These are phyloP conservation scores for Prosapia bicincta DNA, from an alignment of 2,888 invertebrate species.

Conservation along the genomic window DNA sequence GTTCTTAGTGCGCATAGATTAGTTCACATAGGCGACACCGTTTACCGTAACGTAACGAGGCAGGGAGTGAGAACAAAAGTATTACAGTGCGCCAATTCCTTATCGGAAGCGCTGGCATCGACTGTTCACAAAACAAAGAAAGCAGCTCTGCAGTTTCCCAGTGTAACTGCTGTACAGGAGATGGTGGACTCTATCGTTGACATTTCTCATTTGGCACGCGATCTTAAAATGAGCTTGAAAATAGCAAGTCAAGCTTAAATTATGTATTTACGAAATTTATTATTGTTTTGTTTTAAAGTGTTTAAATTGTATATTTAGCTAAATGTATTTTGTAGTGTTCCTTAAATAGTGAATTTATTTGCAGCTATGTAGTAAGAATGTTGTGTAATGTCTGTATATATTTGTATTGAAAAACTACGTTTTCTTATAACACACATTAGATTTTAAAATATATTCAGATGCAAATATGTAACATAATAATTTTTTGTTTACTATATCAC, in stretches of 20 bases:
- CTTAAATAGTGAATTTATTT: neutral
- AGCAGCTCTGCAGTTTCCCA: conserved; percentile 89
- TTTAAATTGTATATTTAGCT: no score
- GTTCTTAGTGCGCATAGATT: conserved; percentile 91
- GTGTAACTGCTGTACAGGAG: conserved; percentile 83
- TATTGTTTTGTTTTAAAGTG: neutral
- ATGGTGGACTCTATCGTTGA: conserved; percentile 91
- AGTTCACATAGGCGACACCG: conserved; percentile 91
- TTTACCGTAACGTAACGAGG: conserved; percentile 78
- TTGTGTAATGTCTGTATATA: neutral
- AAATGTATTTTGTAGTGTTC: neutral
- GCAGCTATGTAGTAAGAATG: neutral
- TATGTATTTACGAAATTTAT: neutral
- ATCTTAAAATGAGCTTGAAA: conserved; percentile 26
- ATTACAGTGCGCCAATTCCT: conserved; percentile 69
- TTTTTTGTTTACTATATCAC: no score
- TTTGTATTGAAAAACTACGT: neutral
- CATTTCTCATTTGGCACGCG: conserved; percentile 71
- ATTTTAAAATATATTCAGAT: no score
- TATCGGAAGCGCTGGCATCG: conserved; percentile 76
- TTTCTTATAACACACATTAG: neutral
- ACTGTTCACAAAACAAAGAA: conserved; percentile 86
- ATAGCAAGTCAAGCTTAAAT: conserved; percentile 9
- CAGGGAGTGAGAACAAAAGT: conserved; percentile 69
- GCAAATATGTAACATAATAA: no score